These are phyloP conservation scores for Drosophila auraria DNA, from an alignment of 1,140 invertebrate genomes.

Conservation along the genomic window DNA sequence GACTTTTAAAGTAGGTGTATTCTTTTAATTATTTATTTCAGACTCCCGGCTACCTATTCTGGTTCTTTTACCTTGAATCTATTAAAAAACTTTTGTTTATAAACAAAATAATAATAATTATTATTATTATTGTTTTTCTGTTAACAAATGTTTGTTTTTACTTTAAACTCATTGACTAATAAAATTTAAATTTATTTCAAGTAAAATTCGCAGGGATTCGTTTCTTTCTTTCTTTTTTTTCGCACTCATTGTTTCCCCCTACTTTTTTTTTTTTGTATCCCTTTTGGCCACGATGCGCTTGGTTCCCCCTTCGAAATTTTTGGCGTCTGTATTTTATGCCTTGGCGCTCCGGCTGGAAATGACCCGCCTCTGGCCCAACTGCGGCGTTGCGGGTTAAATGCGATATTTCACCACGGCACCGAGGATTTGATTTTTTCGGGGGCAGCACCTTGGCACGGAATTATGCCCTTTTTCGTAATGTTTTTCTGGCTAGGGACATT, in stretches of 20 bases:
- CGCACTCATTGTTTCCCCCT: constrained; percentile 28
- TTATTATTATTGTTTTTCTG: neutral
- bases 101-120: neutral
- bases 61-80: too few species aligned
- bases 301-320: constrained; percentile 43
- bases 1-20: neutral
- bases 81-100: neutral
- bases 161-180: neutral
- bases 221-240: constrained; percentile 22
- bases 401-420: constrained; percentile 7
- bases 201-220: neutral
- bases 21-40: neutral
- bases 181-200: neutral
- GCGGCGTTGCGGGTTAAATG: neutral
- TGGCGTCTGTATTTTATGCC: constrained; percentile 49
- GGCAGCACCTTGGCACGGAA: constrained; percentile 1
- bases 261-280: constrained; percentile 41
- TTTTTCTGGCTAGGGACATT: constrained; percentile 49
- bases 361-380: constrained; percentile 19
- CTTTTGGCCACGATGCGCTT: constrained; percentile 51
- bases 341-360: constrained; percentile 37
- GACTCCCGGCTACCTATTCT: too few species aligned
- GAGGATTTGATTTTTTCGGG: constrained; percentile 1
- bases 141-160: neutral
- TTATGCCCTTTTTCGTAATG: constrained; percentile 26